These are phyloP conservation scores for Melanotaenia maccullochi DNA, from an alignment of 2,797 vertebrate genomes.

Conservation along the genomic window DNA sequence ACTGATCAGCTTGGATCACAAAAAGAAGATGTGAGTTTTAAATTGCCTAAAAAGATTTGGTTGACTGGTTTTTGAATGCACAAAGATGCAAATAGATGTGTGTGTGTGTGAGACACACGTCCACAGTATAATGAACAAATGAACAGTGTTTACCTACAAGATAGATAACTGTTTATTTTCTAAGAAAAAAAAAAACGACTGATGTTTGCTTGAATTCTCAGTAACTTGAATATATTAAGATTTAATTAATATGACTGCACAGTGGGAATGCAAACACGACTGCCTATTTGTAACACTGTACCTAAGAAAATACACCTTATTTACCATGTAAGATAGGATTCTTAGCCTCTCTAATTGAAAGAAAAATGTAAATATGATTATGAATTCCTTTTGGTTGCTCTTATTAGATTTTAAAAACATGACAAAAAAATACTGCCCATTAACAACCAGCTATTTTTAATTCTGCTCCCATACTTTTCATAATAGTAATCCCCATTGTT, in stretches of 20 bases:
- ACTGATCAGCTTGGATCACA: background rate
- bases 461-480: background rate
- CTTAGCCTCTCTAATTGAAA: slow-evolving; percentile 15
- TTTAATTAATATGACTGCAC: slow-evolving; percentile 41
- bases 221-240: slow-evolving; percentile 50
- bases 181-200: slow-evolving; percentile 7
- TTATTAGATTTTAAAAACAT: slow-evolving; percentile 21
- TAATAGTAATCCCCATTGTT: background rate
- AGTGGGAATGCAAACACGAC: slow-evolving; percentile 29
- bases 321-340: slow-evolving; percentile 54
- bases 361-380: slow-evolving; percentile 42
- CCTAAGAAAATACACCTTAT: slow-evolving; percentile 18
- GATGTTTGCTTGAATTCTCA: slow-evolving; percentile 22
- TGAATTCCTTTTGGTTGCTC: slow-evolving; percentile 19
- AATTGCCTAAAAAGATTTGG: background rate
- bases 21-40: slow-evolving; percentile 1
- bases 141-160: background rate
- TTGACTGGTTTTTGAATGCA: slow-evolving; percentile 6
- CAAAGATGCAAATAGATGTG: background rate
- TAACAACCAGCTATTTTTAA: background rate
- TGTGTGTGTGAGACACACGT: background rate
- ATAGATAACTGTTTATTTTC: slow-evolving; percentile 15
- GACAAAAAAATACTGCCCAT: background rate
- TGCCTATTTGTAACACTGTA: slow-evolving; percentile 55
- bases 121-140: background rate